A percentile compares a stretch with the other conserved stretches of the same genome.
phyloP scores from a whole-genome alignment of 2,797 vertebrate genomes.

The Crypturellus tataupa region DNA sequence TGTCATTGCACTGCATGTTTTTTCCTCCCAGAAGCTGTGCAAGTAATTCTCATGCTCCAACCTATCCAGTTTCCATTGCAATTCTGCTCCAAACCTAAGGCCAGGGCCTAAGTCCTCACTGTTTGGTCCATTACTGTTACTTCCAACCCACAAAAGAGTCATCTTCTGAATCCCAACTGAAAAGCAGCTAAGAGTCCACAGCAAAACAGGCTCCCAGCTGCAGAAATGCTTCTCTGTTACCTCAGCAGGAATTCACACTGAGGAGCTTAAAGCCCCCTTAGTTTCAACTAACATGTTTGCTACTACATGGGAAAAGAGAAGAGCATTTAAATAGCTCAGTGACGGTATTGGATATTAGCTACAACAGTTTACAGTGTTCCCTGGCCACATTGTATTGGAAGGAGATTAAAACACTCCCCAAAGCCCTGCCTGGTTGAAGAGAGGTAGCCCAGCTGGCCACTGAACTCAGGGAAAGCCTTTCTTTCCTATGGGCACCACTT shows the following conservation, averaged over 20 bases:
- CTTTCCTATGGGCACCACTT: not conserved
- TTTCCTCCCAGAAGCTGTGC: not conserved
- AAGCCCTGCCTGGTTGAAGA: not conserved
- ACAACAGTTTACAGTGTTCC: not conserved
- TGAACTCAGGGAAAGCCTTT: not conserved
- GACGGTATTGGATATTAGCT: not conserved
- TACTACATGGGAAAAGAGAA: fast-evolving
- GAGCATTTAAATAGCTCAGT: not conserved
- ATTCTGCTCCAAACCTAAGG: not conserved
- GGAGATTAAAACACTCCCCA: not conserved
- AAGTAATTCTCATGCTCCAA: not conserved
- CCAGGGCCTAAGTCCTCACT: not conserved
- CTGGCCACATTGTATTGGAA: not conserved
- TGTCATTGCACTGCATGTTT: not conserved
- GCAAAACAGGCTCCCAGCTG: not conserved
- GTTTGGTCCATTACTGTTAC: not conserved
- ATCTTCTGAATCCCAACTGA: not conserved
- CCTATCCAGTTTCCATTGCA: not conserved
- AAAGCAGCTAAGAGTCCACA: not conserved
- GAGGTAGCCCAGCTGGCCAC: fast-evolving
- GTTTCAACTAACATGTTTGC: not conserved
- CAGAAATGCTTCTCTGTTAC: not conserved
- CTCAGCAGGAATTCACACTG: not conserved
- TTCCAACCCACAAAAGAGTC: not conserved
- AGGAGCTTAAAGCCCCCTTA: not conserved